A percentile compares a stretch with the other conserved stretches of the same genome.
phyloP scores from a whole-genome alignment of 2,113 vertebrate genomes.

The Nibea coibor region DNA sequence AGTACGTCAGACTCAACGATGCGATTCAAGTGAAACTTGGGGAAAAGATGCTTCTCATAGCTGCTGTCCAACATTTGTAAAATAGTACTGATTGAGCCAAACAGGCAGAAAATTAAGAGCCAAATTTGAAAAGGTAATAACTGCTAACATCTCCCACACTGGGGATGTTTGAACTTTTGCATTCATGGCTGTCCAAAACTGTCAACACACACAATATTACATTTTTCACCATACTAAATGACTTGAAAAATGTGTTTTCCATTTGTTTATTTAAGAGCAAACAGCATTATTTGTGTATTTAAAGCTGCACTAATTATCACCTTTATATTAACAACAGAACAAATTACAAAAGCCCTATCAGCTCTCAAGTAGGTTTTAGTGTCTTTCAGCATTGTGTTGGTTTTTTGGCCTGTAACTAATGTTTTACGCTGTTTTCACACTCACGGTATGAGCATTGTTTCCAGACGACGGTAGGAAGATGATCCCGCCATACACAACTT shows the following conservation, averaged over 20 bases:
- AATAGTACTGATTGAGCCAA: constrained; percentile 40
- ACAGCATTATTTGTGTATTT: not conserved
- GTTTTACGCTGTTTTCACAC: not conserved
- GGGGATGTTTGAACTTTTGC: not conserved
- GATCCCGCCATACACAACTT: not conserved
- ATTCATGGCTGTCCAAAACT: not conserved
- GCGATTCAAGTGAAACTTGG: constrained; percentile 6
- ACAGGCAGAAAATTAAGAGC: not conserved
- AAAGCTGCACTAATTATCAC: not conserved
- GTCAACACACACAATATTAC: not conserved
- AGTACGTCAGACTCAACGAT: constrained; percentile 20
- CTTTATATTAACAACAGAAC: not conserved
- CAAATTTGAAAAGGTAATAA: not conserved
- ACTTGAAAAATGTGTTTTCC: not conserved
- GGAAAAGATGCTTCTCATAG: constrained; percentile 4
- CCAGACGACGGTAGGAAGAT: not conserved
- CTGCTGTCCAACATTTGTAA: constrained; percentile 20
- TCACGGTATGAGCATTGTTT: not conserved
- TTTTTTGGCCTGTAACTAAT: not conserved
- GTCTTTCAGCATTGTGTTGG: not conserved
- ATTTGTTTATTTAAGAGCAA: not conserved
- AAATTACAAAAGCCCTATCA: not conserved
- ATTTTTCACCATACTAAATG: not conserved
- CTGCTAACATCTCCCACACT: constrained; percentile 23
- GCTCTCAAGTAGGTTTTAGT: not conserved